Evolutionary conservation across 2,888 invertebrate species (phyloP), one percentile per base, ranked within the genome.

Genomic region (Limnephilus marmoratus): DNA sequence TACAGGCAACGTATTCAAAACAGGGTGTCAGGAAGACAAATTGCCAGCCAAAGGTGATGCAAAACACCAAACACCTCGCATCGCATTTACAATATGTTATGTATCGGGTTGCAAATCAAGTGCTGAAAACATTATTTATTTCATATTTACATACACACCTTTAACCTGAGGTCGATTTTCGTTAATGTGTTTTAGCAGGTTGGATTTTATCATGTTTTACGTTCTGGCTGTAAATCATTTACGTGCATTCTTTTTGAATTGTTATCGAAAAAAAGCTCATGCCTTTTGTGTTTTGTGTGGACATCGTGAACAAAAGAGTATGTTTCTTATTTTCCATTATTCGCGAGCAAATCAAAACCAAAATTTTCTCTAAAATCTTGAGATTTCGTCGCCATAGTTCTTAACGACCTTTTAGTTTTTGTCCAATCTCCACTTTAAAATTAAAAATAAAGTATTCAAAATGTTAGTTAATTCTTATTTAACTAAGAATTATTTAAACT

Each of bases 1-100:
- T 93, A 82, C 87, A 93, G 93, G 90, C 82, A 85, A 90, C 81
- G 80, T 90, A 80, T 90, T 85, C 85, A 34, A 88, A 89, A 83
- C 41, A 68, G n/a, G 90, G 90, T 80, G 90, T 90, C 82, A 29
- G 90, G 53, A 88, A 88, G 80, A 88, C 53, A 80, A 34, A 80
- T 88, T 24, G 80, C 34, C 24, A 24, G 53, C 29, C 53, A 88
- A 88, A 88, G 53, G 88, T 88, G 80, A 2, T 88, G 88, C 80
- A 37, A 88, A 88, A 83, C 83, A 83, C 83, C 83, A 24, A 34
- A 83, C 37, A 41, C 68, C 68, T 68, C n/a, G 68, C 68, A n/a
- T 68, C 24, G 68, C 68, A 9, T 68, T 68, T 68, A n/a, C 68
- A 68, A 68, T n/a, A 68, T 24, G 24, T 68, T 24, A 68, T 24